These are phyloP conservation scores for Heliconius ethilla DNA, from an alignment of 2,888 invertebrate species.

Conservation along the genomic window DNA sequence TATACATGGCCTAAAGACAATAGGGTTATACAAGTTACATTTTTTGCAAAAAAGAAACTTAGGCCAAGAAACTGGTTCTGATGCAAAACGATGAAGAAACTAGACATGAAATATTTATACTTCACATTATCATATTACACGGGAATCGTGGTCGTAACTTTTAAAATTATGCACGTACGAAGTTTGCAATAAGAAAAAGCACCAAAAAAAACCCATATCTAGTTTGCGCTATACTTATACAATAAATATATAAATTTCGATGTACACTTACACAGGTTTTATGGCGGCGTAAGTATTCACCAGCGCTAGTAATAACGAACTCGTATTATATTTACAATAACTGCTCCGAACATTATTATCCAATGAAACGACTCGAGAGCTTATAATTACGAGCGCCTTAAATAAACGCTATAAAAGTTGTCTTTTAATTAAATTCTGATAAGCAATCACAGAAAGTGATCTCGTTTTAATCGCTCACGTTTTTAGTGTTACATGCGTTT, in stretches of 20 bases:
- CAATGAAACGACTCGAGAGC: slow-evolving; percentile 48
- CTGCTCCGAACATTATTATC: slow-evolving; percentile 55
- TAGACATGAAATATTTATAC: slow-evolving; percentile 79
- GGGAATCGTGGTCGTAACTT: slow-evolving; percentile 77
- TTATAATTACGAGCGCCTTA: slow-evolving; percentile 51
- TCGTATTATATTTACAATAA: slow-evolving; percentile 57
- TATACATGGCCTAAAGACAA: slow-evolving; percentile 58
- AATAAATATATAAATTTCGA: slow-evolving; percentile 43
- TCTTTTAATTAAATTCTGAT: slow-evolving; percentile 42
- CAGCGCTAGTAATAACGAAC: slow-evolving; percentile 46
- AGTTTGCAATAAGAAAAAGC: slow-evolving; percentile 74
- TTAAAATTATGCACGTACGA: slow-evolving; percentile 78
- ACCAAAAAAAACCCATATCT: slow-evolving; percentile 36
- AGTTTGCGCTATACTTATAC: slow-evolving; percentile 15
- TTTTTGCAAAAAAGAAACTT: slow-evolving; percentile 64
- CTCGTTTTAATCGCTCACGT: slow-evolving; percentile 3
- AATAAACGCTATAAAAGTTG: slow-evolving; percentile 57
- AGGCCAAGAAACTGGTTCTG: slow-evolving; percentile 68
- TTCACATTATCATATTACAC: slow-evolving; percentile 80
- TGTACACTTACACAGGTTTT: slow-evolving; percentile 47
- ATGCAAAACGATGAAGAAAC: slow-evolving; percentile 73
- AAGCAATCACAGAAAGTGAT: slow-evolving; percentile 25
- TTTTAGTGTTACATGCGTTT: slow-evolving; percentile 11
- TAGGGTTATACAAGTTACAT: slow-evolving; percentile 56
- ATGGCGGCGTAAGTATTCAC: slow-evolving; percentile 46